These are phyloP conservation scores for Brotula barbata DNA, from an alignment of 2,797 vertebrate species.

Conservation along the genomic window DNA sequence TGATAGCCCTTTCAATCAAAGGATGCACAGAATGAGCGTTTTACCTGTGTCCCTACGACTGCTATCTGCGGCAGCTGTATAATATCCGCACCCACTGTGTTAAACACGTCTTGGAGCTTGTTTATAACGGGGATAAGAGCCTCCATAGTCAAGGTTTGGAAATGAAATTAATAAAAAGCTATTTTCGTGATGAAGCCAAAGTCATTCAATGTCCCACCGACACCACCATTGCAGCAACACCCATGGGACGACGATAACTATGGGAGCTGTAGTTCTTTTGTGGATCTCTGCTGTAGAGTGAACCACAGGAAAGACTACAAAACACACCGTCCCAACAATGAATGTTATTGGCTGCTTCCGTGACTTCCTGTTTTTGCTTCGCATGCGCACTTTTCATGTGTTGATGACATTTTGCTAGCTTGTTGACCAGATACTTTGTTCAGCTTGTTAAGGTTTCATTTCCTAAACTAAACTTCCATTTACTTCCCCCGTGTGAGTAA, in stretches of 20 bases:
- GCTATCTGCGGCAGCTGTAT: constrained; percentile 98
- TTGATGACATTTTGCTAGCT: constrained; percentile 26
- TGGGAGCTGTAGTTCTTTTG: constrained; percentile 65
- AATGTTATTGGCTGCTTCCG: too few species aligned
- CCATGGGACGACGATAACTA: background rate
- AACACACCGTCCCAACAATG: too few species aligned
- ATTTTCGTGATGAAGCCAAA: constrained; percentile 76
- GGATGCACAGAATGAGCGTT: constrained; percentile 17
- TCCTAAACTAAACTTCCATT: background rate
- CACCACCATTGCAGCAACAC: constrained; percentile 74
- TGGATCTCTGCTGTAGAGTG: fast-evolving
- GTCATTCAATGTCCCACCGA: constrained; percentile 84
- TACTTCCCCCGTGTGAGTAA: background rate
- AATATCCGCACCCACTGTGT: constrained; percentile 95
- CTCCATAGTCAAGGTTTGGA: constrained; percentile 82
- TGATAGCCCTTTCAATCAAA: constrained; percentile 20
- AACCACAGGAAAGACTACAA: constrained; percentile 58
- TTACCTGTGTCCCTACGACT: constrained; percentile 97
- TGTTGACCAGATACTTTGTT: background rate
- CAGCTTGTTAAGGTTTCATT: background rate
- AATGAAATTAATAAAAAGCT: constrained; percentile 46
- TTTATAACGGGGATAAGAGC: constrained; percentile 97
- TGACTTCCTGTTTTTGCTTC: background rate
- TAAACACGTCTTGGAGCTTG: constrained; percentile 98
- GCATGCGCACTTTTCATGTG: constrained; percentile 39